Percentiles rank a stretch among this genome's conserved stretches.
phyloP scores from a whole-genome alignment of 1,140 invertebrate species.

The Bicyclus anynana region DNA sequence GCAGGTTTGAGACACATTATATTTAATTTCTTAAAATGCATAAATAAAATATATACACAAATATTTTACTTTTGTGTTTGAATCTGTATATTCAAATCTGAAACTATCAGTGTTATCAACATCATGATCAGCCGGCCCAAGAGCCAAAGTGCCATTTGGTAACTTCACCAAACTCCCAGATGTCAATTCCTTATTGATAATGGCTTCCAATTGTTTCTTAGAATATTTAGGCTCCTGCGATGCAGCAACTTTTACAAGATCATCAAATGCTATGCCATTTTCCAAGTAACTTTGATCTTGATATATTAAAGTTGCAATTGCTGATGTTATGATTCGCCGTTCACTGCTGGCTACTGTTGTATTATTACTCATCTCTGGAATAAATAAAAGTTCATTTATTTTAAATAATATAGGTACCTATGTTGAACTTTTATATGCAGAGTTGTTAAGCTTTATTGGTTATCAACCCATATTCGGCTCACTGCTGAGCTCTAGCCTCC shows the following conservation, averaged over 20 bases:
- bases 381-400: not conserved
- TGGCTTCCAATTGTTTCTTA: conserved; percentile 80
- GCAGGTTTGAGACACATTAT: no score
- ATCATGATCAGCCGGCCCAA: conserved; percentile 78
- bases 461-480: no score
- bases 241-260: conserved; percentile 81
- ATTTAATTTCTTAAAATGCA: no score
- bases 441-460: no score
- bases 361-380: conserved; percentile 56
- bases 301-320: conserved; percentile 82
- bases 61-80: conserved; percentile 60
- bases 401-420: not conserved
- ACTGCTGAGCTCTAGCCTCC: no score
- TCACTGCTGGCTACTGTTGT: conserved; percentile 54
- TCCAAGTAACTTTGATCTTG: conserved; percentile 84
- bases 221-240: conserved; percentile 81
- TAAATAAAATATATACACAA: conserved; percentile 5
- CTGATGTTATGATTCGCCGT: conserved; percentile 79
- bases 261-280: conserved; percentile 81
- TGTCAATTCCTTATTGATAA: conserved; percentile 82
- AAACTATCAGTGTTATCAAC: conserved; percentile 68
- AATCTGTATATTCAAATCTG: conserved; percentile 68
- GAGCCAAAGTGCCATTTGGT: conserved; percentile 82
- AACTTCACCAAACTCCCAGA: conserved; percentile 82
- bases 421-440: no score